phyloP scores from a whole-genome alignment of 2,113 vertebrate genomes.

The Spilogale gracilis region DNA sequence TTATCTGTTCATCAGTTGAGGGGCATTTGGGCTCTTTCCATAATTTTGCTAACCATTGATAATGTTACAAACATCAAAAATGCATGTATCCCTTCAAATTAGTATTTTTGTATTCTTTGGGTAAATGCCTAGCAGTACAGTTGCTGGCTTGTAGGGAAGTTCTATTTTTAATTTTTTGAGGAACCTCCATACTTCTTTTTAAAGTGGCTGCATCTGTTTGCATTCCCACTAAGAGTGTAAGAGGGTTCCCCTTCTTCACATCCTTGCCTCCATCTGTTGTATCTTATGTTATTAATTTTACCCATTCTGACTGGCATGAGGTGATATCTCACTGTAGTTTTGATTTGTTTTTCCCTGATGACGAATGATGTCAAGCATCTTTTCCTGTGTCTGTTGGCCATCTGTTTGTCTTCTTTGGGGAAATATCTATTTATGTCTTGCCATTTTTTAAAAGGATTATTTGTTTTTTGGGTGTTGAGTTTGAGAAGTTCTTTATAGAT shows the following conservation, averaged over 20 bases:
- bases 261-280: not conserved
- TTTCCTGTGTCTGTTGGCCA: not conserved
- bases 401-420: not conserved
- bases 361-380: not conserved
- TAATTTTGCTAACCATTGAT: not conserved
- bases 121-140: not conserved
- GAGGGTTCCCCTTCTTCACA: not conserved
- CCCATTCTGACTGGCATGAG: not conserved
- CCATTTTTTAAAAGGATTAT: not conserved
- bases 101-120: not conserved
- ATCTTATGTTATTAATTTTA: not conserved
- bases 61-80: not conserved
- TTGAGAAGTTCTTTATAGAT: not conserved
- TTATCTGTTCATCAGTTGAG: not conserved
- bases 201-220: not conserved
- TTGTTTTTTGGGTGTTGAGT: not conserved
- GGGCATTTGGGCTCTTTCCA: not conserved
- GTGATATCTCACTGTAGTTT: not conserved
- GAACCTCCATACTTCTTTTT: not conserved
- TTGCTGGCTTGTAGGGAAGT: not conserved
- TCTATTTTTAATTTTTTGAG: not conserved
- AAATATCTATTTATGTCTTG: not conserved
- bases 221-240: not conserved
- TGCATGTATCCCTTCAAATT: not conserved
- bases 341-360: not conserved